phyloP scores from a whole-genome alignment of 1,140 invertebrate genomes.

The Drosophila kohkoa region DNA sequence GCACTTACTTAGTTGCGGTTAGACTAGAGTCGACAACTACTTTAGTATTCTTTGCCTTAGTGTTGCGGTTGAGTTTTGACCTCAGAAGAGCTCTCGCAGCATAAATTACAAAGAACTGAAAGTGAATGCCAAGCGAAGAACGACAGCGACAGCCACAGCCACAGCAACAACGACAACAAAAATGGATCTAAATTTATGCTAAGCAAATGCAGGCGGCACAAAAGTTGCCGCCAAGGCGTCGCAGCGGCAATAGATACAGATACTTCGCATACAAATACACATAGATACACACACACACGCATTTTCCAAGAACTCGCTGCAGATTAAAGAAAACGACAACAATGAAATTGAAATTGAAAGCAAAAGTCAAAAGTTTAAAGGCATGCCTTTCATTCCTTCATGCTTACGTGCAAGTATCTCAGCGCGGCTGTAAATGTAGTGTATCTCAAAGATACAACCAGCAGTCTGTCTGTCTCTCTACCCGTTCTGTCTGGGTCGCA shows the following conservation, averaged over 20 bases:
- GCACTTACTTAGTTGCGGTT: constrained; percentile 31
- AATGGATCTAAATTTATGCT: constrained; percentile 68
- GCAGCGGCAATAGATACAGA: constrained; percentile 48
- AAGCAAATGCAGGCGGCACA: constrained; percentile 67
- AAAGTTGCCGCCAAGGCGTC: constrained; percentile 42
- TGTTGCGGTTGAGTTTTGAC: constrained; percentile 51
- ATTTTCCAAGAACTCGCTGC: constrained; percentile 31
- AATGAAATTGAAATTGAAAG: constrained; percentile 41
- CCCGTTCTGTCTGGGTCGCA: constrained; percentile 41
- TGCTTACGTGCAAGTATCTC: constrained; percentile 13
- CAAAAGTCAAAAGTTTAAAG: constrained; percentile 48
- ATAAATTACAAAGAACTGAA: constrained; percentile 69
- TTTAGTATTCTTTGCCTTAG: constrained; percentile 47
- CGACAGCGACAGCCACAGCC: constrained; percentile 7
- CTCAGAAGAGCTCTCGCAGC: constrained; percentile 45
- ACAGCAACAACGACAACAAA: constrained; percentile 13
- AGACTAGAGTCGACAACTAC: constrained; percentile 3
- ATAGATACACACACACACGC: background rate
- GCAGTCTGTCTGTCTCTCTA: constrained; percentile 15
- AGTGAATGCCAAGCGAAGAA: constrained; percentile 53
- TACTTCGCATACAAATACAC: background rate
- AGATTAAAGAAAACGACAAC: constrained; percentile 27
- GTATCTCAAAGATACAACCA: constrained; percentile 12
- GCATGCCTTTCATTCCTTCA: constrained; percentile 30
- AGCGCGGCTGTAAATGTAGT: background rate